Base-by-base conservation (phyloP, 2,113 vertebrate species). In the Agelaius phoeniceus region DNA sequence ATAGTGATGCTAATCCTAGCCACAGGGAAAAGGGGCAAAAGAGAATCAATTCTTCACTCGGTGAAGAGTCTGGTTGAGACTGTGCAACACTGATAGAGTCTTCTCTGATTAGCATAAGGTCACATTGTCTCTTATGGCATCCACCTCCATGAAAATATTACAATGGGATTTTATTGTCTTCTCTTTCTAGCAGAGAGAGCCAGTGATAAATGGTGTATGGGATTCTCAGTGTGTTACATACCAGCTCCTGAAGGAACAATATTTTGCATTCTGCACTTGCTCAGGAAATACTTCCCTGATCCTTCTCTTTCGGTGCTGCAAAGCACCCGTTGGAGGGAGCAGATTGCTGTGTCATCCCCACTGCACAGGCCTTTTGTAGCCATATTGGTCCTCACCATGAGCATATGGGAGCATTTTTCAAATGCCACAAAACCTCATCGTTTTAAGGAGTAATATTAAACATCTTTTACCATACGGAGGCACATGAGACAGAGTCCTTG, bases 371-470 rank as follows among this genome's bases (percentile, higher is more conserved):
- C 13, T 7, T 62, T 59, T 68, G 19, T 55, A 84, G 86, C 69
- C 94, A 96, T 69, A 80, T 74, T 69, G 72, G 82, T 55, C 59
- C 89, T 91, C 84, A 52, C 82, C 91, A 74, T 13, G 90, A 97
- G 69, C 95, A 96, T 87, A 96, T 95, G 83, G 84, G 74, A 68
- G 66, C 51, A 74, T 96, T 91, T 97, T 67, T 94, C 79, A 91
- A 95, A 84, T 55, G 93, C 33, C 94, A 46, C 69, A 37, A 73
- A 94, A 94, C 86, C 87, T 82, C 21, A 4, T 89, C 23, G 0
- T 93, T 66, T 80, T 82, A 90, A 91, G 84, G 74, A 89, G 87
- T 87, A 79, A 90, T 91, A 93, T 67, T 95, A 79, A 96, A 93
- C 16, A 92, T 63, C 71, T 97, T 82, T 67, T 73, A 43, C 88